A percentile compares a stretch with the other conserved stretches of the same genome.
phyloP scores from a whole-genome alignment of 2,113 vertebrate species.

The Collichthys lucidus region DNA sequence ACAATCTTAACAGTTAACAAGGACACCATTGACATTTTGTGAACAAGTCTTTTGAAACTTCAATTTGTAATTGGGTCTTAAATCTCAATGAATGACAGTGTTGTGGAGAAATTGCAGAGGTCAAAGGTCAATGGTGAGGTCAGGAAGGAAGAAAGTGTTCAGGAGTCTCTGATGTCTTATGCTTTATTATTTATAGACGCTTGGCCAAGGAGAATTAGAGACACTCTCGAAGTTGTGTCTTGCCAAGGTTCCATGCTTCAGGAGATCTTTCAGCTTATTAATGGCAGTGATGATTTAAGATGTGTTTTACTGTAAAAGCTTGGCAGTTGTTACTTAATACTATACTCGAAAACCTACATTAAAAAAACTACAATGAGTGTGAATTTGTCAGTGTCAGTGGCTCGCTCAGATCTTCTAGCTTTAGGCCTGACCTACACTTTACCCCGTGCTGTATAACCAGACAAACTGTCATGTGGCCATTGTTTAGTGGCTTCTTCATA shows the following conservation, averaged over 20 bases:
- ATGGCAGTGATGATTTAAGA: neutral
- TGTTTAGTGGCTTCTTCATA: conserved; percentile 55
- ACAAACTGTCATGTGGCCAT: conserved; percentile 42
- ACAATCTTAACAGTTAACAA: no score
- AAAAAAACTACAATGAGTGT: conserved; percentile 2
- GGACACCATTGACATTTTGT: no score
- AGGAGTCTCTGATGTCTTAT: no score
- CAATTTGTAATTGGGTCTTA: neutral
- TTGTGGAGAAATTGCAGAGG: no score
- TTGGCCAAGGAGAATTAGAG: no score
- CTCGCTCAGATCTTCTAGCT: conserved; percentile 26
- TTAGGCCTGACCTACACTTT: conserved; percentile 33
- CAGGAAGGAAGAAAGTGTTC: no score
- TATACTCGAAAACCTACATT: neutral
- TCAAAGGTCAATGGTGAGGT: no score
- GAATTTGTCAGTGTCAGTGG: conserved; percentile 27
- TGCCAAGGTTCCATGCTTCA: neutral
- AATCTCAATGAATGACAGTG: neutral
- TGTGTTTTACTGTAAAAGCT: neutral
- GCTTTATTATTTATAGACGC: no score
- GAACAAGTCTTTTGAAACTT: no score
- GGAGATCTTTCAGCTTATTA: neutral
- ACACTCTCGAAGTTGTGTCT: neutral
- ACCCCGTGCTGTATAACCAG: conserved; percentile 42
- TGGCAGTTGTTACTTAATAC: neutral